Conservation (phyloP, 2,888 invertebrate genomes). For the Blastobasis adustella region DNA sequence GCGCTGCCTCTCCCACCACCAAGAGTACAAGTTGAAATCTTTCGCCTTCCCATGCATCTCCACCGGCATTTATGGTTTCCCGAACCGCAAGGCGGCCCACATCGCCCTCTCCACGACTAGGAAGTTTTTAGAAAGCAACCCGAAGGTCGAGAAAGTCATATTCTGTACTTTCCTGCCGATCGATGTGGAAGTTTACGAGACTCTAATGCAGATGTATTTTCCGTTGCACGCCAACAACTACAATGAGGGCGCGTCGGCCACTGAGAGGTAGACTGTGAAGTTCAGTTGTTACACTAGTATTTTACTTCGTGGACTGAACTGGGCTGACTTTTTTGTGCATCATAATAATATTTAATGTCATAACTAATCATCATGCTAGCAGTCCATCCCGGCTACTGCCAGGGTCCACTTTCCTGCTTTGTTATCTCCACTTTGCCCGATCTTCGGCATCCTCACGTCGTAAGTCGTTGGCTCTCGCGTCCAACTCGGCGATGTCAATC, state of each 20-base stretch:
- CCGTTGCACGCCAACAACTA: constrained; percentile 62
- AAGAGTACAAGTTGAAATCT: constrained; percentile 73
- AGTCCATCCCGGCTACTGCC: too few species aligned
- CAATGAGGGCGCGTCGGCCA: constrained; percentile 25
- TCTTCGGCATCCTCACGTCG: too few species aligned
- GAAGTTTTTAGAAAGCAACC: constrained; percentile 73
- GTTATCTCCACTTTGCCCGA: too few species aligned
- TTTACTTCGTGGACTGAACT: too few species aligned
- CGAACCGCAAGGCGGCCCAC: constrained; percentile 83
- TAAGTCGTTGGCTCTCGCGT: too few species aligned
- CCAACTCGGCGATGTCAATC: too few species aligned
- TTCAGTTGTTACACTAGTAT: too few species aligned
- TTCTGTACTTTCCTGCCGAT: constrained; percentile 85
- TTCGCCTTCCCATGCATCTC: constrained; percentile 94
- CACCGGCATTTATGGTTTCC: constrained; percentile 94
- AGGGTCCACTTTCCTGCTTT: too few species aligned
- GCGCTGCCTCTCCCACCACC: constrained; percentile 75
- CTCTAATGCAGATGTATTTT: constrained; percentile 82
- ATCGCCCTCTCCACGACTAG: constrained; percentile 81
- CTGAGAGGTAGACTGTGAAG: constrained; percentile 10
- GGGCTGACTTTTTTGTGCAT: too few species aligned
- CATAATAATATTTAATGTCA: too few species aligned
- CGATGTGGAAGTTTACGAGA: constrained; percentile 83
- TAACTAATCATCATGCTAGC: too few species aligned
- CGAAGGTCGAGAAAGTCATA: constrained; percentile 80